A percentile compares a stretch with the other conserved stretches of the same genome.
Conservation (phyloP, 2,888 invertebrate genomes). For the Callimorpha dominula region DNA sequence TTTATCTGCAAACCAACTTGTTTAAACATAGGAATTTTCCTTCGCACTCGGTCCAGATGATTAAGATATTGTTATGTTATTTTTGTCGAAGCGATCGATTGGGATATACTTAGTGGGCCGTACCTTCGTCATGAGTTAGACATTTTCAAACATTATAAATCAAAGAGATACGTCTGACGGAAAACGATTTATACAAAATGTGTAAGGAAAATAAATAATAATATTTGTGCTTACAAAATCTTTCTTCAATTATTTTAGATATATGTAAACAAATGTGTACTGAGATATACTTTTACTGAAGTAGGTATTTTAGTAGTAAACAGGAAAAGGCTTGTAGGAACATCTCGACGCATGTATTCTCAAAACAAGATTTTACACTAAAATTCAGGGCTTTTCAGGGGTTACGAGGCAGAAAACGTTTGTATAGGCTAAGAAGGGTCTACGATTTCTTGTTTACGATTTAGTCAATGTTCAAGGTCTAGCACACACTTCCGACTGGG, state of each 20-base stretch:
- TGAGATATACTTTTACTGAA: neutral
- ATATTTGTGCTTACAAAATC: neutral
- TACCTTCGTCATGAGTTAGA: constrained; percentile 22
- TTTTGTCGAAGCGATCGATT: constrained; percentile 11
- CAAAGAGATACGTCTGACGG: constrained; percentile 31
- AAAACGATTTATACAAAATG: constrained; percentile 24
- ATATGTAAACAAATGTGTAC: neutral
- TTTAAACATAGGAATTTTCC: neutral
- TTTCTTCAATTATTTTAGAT: neutral
- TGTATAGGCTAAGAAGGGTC: no score
- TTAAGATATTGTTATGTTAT: constrained; percentile 21
- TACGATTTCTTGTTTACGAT: no score
- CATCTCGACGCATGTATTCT: no score
- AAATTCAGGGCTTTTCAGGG: no score
- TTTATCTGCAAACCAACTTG: neutral
- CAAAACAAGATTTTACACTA: no score
- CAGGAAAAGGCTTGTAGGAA: no score
- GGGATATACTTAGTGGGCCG: neutral
- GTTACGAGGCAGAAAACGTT: no score
- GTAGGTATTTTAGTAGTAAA: neutral
- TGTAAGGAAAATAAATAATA: constrained; percentile 15
- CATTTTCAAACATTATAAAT: constrained; percentile 37
- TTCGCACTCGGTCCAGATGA: constrained; percentile 25
- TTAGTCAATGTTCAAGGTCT: no score
- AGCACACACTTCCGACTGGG: no score